These are phyloP conservation scores for Eremobia ochroleuca DNA, from an alignment of 2,888 invertebrate genomes.

Conservation along the genomic window DNA sequence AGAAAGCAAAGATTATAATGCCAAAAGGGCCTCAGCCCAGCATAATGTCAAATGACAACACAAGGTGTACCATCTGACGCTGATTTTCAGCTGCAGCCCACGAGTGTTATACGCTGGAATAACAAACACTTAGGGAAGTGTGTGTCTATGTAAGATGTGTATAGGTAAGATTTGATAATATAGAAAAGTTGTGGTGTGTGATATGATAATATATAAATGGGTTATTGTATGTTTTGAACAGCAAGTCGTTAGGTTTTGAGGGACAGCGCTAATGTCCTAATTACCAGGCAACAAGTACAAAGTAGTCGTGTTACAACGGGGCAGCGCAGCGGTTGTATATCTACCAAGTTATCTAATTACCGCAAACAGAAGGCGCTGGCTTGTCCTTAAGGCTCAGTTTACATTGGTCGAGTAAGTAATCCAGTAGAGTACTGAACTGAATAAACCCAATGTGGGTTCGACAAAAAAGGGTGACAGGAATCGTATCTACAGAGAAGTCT, in stretches of 20 bases:
- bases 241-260: constrained; percentile 45
- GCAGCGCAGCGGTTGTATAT: constrained; percentile 73
- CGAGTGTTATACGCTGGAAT: too few relatives aligned
- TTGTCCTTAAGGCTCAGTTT: constrained; percentile 64
- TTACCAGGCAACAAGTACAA: constrained; percentile 63
- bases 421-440: constrained; percentile 27
- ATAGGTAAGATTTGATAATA: too few relatives aligned
- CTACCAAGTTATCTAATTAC: constrained; percentile 84
- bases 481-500: background rate
- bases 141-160: too few relatives aligned
- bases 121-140: too few relatives aligned
- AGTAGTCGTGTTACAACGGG: constrained; percentile 69
- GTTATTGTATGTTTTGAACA: constrained; percentile 33
- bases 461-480: constrained; percentile 11
- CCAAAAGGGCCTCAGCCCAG: too few relatives aligned
- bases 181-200: too few relatives aligned
- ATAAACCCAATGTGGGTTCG: constrained; percentile 1
- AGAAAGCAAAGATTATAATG: too few relatives aligned
- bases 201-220: too few relatives aligned
- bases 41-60: too few relatives aligned
- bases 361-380: constrained; percentile 76
- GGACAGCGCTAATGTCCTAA: constrained; percentile 48
- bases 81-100: too few relatives aligned
- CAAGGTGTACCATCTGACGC: too few relatives aligned
- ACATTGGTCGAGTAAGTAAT: constrained; percentile 42